These are phyloP conservation scores for Heterotis niloticus DNA, from an alignment of 2,113 vertebrate species.

Conservation along the genomic window DNA sequence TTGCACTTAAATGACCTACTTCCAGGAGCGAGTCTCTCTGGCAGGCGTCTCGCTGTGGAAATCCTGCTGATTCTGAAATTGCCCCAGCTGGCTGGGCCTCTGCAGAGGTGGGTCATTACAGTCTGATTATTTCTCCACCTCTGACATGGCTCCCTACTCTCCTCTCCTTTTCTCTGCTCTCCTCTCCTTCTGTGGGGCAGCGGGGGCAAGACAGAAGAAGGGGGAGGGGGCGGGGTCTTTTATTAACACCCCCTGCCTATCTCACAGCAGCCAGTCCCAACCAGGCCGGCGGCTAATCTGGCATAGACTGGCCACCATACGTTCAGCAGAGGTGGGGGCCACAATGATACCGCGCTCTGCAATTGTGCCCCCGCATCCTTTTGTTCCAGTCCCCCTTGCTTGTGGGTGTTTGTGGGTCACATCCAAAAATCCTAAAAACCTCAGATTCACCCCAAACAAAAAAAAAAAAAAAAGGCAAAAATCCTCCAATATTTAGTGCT, in stretches of 20 bases:
- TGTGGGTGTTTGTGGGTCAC: neutral
- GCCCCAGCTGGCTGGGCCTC: neutral
- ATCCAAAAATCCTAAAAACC: neutral
- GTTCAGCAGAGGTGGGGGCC: neutral
- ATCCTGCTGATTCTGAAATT: conserved; percentile 20
- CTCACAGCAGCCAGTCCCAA: too few species aligned
- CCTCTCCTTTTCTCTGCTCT: conserved; percentile 1
- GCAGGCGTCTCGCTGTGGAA: neutral
- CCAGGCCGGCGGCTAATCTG: conserved; percentile 20
- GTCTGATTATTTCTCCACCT: conserved; percentile 30
- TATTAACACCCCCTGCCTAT: conserved; percentile 21
- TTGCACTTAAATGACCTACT: conserved; percentile 32
- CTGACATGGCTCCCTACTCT: conserved; percentile 3
- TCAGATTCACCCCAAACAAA: neutral
- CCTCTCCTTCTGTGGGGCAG: neutral
- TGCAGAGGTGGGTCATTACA: conserved; percentile 17
- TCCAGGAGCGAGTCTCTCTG: conserved; percentile 4
- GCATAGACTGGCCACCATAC: conserved; percentile 33
- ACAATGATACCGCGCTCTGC: conserved; percentile 7
- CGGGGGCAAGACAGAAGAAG: neutral
- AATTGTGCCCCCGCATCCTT: conserved; percentile 22
- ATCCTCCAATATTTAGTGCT: too few species aligned
- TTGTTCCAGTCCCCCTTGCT: neutral
- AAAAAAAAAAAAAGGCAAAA: neutral
- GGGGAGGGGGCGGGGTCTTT: conserved; percentile 9